Evolutionary conservation across 2,888 invertebrate species (phyloP).

Genomic region (Eupithecia tripunctaria): DNA sequence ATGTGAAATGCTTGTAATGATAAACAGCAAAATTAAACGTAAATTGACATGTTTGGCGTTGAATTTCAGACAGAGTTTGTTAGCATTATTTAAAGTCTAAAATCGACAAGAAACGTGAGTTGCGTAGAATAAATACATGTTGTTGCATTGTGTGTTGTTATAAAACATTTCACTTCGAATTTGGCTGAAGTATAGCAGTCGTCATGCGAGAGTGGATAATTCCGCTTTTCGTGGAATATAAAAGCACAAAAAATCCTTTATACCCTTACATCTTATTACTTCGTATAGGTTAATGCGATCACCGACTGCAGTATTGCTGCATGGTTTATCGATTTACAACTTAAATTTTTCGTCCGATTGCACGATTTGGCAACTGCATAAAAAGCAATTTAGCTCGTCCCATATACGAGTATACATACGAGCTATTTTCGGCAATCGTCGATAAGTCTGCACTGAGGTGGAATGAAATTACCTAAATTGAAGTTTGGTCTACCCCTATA

Average conservation of each 20-base stretch:
- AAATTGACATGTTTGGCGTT: not conserved
- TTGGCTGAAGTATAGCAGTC: not conserved
- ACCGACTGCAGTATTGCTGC: constrained; percentile 9
- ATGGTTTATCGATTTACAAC: constrained; percentile 26
- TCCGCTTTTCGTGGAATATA: not conserved
- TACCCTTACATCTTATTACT: not conserved
- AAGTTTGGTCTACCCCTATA: constrained; percentile 6
- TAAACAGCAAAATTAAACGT: no score
- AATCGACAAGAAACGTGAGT: not conserved
- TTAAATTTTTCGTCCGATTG: constrained; percentile 36
- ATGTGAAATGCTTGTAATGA: not conserved
- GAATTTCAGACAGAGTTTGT: not conserved
- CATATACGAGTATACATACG: constrained; percentile 17
- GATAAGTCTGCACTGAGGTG: constrained; percentile 31
- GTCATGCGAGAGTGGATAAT: not conserved
- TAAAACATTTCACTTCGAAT: not conserved
- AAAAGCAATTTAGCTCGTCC: constrained; percentile 39
- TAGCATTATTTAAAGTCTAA: not conserved
- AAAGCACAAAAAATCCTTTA: not conserved
- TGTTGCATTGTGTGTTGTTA: not conserved
- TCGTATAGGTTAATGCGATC: not conserved
- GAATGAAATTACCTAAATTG: constrained; percentile 14
- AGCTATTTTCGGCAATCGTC: constrained; percentile 30
- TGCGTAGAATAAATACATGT: not conserved
- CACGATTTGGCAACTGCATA: constrained; percentile 38